Evolutionary conservation across 2,888 invertebrate genomes (phyloP).

Genomic region (Pammene fasciana): DNA sequence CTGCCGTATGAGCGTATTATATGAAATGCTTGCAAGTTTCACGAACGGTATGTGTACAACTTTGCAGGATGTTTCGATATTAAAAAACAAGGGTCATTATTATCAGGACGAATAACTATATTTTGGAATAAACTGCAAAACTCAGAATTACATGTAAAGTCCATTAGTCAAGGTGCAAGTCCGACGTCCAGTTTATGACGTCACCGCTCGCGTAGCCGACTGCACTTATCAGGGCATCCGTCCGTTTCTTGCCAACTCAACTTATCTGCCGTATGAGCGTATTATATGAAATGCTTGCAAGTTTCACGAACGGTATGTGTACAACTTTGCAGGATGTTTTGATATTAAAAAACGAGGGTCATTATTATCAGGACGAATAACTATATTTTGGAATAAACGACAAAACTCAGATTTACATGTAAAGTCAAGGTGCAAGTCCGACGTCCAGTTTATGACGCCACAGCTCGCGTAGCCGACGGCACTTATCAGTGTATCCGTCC

Average conservation of each 20-base stretch:
- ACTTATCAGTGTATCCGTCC: slow-evolving; percentile 31
- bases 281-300: not conserved
- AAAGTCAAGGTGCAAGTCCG: not conserved
- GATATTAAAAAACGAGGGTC: too few species aligned
- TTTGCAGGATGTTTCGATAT: too few species aligned
- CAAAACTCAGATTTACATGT: not conserved
- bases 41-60: not conserved
- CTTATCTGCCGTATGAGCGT: slow-evolving; percentile 22
- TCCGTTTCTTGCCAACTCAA: slow-evolving; percentile 27
- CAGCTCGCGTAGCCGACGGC: slow-evolving; percentile 20
- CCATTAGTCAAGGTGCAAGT: not conserved
- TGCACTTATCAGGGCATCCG: slow-evolving; percentile 31
- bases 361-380: too few species aligned
- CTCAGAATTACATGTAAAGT: not conserved
- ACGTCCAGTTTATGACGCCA: slow-evolving; percentile 16
- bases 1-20: slow-evolving; percentile 14
- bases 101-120: too few species aligned
- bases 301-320: not conserved
- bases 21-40: not conserved
- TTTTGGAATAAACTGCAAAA: too few species aligned
- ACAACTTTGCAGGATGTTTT: too few species aligned
- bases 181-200: slow-evolving; percentile 12
- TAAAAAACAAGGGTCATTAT: too few species aligned
- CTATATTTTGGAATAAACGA: too few species aligned
- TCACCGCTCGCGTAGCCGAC: slow-evolving; percentile 21